Evolutionary conservation across 2,797 vertebrate species (phyloP), one percentile per base, ranked within the genome.

Genomic region (Premnoplex brunnescens): DNA sequence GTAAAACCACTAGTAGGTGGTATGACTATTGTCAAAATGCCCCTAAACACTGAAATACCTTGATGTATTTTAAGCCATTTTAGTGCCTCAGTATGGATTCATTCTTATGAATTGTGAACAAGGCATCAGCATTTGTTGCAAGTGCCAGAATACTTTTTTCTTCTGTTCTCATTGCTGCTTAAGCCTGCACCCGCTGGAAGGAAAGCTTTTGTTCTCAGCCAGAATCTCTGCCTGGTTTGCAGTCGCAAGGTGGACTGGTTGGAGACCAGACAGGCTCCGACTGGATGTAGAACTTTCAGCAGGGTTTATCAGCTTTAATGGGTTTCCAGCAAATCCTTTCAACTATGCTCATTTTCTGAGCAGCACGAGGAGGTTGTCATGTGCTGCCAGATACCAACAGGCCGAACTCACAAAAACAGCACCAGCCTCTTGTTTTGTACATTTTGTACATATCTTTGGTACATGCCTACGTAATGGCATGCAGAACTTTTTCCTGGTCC

Each of bases 231-330:
- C 24, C 54, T 91, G n/a, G 12, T 48, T 58, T 86, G 36, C 34
- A 59, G 28, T 18, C 73, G 26, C 48, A 82, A 76, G 49, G 22
- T 41, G 36, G 20, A 67, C 23, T 37, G 52, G 10, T 6, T 0
- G 0, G 39, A 69, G 43, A 73, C 18, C 37, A 59, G 22, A 30
- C 0, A 11, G 43, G 17, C 43, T 63, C 0, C 5, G 27, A 30
- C 36, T 60, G 18, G 48, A n/a, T 0, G 3, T 1, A 81, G 17
- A 54, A 39, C 19, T 77, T 79, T 22, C 34, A 58, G 12, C 4
- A 39, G 22, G 26, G 13, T 80, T 67, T 58, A 43, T n/a, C 6
- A 49, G 14, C 34, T 69, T 54, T n/a, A 34, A 30, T 19, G 60
- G 22, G 7, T 48, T 85, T 87, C 59, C 55, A 73, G 46, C 7